Conservation (phyloP, 2,888 invertebrate species). For the Spilosoma lubricipeda region DNA sequence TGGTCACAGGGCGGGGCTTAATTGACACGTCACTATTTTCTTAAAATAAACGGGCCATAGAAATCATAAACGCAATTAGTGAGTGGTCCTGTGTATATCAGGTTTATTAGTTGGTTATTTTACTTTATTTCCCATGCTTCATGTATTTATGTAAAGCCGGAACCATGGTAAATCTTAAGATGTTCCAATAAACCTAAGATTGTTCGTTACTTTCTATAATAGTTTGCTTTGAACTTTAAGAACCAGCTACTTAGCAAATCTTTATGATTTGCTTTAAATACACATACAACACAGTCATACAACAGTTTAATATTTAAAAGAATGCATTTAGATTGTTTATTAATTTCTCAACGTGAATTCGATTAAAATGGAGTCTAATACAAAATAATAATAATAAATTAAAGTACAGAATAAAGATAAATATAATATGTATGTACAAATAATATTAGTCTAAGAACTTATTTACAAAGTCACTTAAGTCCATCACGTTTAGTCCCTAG, state of each 20-base stretch:
- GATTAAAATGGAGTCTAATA: neutral
- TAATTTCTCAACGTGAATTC: neutral
- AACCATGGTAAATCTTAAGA: too few relatives aligned
- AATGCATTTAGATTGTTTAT: neutral
- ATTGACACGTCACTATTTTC: too few relatives aligned
- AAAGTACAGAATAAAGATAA: neutral
- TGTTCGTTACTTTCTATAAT: neutral
- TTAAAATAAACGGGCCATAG: too few relatives aligned
- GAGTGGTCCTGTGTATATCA: neutral
- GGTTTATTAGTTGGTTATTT: neutral
- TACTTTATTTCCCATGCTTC: neutral
- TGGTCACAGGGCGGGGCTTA: too few relatives aligned
- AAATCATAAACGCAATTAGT: neutral
- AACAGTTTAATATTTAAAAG: neutral
- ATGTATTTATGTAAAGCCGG: neutral
- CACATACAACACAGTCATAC: neutral
- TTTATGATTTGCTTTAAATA: too few relatives aligned
- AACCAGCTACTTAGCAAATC: too few relatives aligned
- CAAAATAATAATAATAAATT: neutral
- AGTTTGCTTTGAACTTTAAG: too few relatives aligned
- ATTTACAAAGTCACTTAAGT: neutral
- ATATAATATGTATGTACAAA: neutral
- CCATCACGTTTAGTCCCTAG: neutral
- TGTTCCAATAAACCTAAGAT: too few relatives aligned
- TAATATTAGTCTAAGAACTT: neutral